phyloP scores from a whole-genome alignment of 1,140 invertebrate genomes.

The Aphelenchoides fujianensis region DNA sequence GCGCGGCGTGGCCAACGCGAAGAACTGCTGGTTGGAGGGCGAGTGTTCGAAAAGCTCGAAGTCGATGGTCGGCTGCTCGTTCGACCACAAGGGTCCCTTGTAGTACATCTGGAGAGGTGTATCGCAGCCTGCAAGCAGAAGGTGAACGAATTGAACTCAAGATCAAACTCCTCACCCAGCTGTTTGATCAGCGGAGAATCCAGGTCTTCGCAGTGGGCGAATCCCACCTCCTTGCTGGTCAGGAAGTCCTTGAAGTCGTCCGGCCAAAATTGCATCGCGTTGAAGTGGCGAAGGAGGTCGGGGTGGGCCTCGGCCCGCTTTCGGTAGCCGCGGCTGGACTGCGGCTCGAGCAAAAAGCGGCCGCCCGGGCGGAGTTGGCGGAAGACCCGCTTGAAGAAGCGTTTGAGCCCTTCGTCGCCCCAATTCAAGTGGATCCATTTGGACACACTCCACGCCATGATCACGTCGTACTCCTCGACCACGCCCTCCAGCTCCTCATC shows the following conservation, averaged over 20 bases:
- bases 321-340: constrained; percentile 68
- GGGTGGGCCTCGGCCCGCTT: constrained; percentile 43
- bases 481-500: constrained; percentile 35
- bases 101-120: neutral
- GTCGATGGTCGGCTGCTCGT: neutral
- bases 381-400: constrained; percentile 84
- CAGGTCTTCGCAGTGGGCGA: constrained; percentile 35
- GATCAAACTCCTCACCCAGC: constrained; percentile 26
- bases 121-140: constrained; percentile 11
- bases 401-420: constrained; percentile 88
- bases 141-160: too few relatives aligned
- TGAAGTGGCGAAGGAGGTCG: constrained; percentile 39
- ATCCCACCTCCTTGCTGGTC: constrained; percentile 32
- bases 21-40: neutral
- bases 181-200: constrained; percentile 30
- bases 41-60: neutral
- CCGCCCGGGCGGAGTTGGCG: constrained; percentile 86
- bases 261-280: constrained; percentile 47
- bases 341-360: constrained; percentile 84
- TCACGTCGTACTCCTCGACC: constrained; percentile 61
- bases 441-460: constrained; percentile 87
- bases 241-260: constrained; percentile 54
- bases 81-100: neutral
- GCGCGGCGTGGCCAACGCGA: neutral
- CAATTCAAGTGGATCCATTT: constrained; percentile 98